These are phyloP conservation scores for Xylocampa areola DNA, from an alignment of 2,888 invertebrate genomes.

Conservation along the genomic window DNA sequence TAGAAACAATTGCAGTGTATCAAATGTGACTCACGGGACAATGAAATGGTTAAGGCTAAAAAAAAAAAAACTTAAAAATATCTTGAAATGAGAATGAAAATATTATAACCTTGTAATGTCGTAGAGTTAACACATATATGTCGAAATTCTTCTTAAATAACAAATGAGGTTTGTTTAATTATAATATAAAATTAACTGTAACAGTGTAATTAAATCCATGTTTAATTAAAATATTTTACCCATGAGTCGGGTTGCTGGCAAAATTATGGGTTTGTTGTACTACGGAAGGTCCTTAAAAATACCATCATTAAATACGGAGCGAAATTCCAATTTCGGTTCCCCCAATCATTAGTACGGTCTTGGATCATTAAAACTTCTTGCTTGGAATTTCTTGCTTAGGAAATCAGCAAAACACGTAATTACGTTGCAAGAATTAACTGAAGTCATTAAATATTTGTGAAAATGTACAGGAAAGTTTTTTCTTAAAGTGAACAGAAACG, in stretches of 20 bases:
- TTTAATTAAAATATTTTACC: background rate
- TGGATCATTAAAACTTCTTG: conserved; percentile 67
- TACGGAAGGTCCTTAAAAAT: conserved; percentile 26
- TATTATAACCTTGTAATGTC: background rate
- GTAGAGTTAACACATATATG: too few relatives aligned
- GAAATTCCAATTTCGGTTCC: conserved; percentile 62
- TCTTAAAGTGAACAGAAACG: background rate
- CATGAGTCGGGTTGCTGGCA: conserved; percentile 4
- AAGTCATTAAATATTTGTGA: conserved; percentile 15
- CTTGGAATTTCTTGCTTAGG: conserved; percentile 44
- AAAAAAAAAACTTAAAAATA: too few relatives aligned
- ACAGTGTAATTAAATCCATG: background rate
- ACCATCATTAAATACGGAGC: conserved; percentile 45
- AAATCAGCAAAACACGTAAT: conserved; percentile 20
- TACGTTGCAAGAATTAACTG: conserved; percentile 5
- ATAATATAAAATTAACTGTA: background rate
- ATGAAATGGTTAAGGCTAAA: too few relatives aligned
- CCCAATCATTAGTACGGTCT: conserved; percentile 58
- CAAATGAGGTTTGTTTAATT: background rate
- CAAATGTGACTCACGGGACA: too few relatives aligned
- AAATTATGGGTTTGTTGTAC: conserved; percentile 17
- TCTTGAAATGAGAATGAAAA: too few relatives aligned
- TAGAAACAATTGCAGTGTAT: too few relatives aligned
- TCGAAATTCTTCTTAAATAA: too few relatives aligned
- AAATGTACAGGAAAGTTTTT: background rate